phyloP scores from a whole-genome alignment of 2,888 invertebrate genomes.

The Drosophila barbarae region DNA sequence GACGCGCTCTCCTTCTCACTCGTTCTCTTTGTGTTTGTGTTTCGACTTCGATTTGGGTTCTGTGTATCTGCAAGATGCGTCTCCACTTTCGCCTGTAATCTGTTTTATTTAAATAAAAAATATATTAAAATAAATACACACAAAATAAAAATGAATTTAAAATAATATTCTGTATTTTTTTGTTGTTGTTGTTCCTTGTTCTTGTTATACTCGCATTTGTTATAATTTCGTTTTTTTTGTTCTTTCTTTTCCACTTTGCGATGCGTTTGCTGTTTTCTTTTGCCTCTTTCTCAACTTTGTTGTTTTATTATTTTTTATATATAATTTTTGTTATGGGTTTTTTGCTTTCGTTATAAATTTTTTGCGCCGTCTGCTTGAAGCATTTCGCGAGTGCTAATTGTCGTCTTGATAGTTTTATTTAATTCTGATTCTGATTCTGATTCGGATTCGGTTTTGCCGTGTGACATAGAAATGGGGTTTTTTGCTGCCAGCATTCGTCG shows the following conservation, averaged over 20 bases:
- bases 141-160: not conserved
- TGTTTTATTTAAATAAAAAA: not conserved
- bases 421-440: slow-evolving; percentile 36
- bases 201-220: slow-evolving; percentile 32
- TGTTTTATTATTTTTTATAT: slow-evolving; percentile 13
- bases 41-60: slow-evolving; percentile 1
- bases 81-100: slow-evolving; percentile 1
- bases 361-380: slow-evolving; percentile 16
- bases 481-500: slow-evolving; percentile 55
- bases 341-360: slow-evolving; percentile 39
- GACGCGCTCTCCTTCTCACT: slow-evolving; percentile 10
- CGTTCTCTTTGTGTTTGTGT: slow-evolving; percentile 1
- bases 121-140: not conserved
- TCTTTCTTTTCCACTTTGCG: slow-evolving; percentile 40
- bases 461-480: slow-evolving; percentile 65
- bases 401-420: slow-evolving; percentile 42
- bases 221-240: slow-evolving; percentile 29
- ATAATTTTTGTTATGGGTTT: slow-evolving; percentile 20
- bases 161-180: not conserved
- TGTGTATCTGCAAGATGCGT: slow-evolving; percentile 9
- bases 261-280: slow-evolving; percentile 69
- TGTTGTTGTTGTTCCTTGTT: slow-evolving; percentile 45
- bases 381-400: slow-evolving; percentile 37
- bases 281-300: slow-evolving; percentile 32
- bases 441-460: slow-evolving; percentile 26